Conservation (phyloP, 2,797 vertebrate species). For the Micromesistius poutassou region DNA sequence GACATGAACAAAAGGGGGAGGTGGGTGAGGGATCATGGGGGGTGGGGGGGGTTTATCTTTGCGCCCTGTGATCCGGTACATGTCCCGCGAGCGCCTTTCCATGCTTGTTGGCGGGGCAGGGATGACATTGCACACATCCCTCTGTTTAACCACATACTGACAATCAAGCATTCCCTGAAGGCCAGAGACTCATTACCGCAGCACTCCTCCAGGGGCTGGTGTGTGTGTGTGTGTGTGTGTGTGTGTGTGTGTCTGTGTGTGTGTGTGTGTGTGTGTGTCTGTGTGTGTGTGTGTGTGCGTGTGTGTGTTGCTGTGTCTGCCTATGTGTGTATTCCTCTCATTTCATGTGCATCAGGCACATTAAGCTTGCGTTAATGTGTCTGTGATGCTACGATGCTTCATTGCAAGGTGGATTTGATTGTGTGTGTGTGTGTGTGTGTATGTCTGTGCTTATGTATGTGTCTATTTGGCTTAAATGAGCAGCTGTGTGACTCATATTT, state of each 20-base stretch:
- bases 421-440: neutral
- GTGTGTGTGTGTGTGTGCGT: no score
- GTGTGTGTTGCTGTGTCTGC: no score
- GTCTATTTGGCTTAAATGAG: neutral
- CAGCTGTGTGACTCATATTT: neutral
- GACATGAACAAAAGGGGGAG: neutral
- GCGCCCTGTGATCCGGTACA: neutral
- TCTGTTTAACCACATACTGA: slow-evolving; percentile 38
- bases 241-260: neutral
- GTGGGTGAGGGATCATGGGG: no score
- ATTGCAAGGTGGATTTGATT: neutral
- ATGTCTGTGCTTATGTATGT: neutral
- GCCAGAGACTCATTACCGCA: slow-evolving; percentile 47
- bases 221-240: neutral
- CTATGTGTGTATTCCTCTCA: neutral
- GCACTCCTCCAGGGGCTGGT: slow-evolving; percentile 8
- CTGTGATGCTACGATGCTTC: neutral
- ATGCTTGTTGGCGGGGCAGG: slow-evolving; percentile 19
- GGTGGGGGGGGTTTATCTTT: slow-evolving; percentile 7
- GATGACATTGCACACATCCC: slow-evolving; percentile 50
- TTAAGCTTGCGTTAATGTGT: neutral
- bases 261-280: neutral
- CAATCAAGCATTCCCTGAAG: slow-evolving; percentile 44
- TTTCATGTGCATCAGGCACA: neutral
- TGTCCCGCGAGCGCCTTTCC: slow-evolving; percentile 10